Percentiles rank a stretch among this genome's conserved stretches.
These are phyloP conservation scores for Pseudonaja textilis DNA, from an alignment of 2,113 vertebrate species.

Conservation along the genomic window DNA sequence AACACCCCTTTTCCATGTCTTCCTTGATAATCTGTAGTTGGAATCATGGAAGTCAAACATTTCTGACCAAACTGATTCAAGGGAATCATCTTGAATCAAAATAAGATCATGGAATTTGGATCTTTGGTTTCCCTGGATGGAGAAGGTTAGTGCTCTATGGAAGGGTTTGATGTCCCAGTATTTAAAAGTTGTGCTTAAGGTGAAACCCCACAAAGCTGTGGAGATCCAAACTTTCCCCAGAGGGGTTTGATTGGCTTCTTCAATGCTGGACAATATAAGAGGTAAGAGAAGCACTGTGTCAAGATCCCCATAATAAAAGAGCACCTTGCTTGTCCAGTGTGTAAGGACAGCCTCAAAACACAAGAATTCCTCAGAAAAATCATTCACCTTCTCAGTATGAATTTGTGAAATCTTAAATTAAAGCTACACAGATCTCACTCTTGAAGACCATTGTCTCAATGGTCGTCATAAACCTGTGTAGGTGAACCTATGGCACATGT, in stretches of 20 bases:
- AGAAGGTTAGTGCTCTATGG: too few relatives aligned
- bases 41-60: not conserved
- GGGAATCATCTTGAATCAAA: not conserved
- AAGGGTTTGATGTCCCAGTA: not conserved
- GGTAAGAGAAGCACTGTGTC: slow-evolving; percentile 1
- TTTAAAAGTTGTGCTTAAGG: not conserved
- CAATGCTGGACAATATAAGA: not conserved
- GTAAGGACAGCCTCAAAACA: not conserved
- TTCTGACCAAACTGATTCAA: not conserved
- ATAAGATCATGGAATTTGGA: not conserved
- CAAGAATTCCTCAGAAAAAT: not conserved
- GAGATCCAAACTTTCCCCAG: slow-evolving; percentile 5
- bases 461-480: not conserved
- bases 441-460: not conserved
- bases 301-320: not conserved
- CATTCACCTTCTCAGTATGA: fast-evolving
- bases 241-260: not conserved
- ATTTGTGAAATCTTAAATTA: not conserved
- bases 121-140: not conserved
- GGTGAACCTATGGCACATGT: too few relatives aligned
- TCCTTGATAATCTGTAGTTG: not conserved
- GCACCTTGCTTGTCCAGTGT: not conserved
- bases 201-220: slow-evolving; percentile 9
- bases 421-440: not conserved
- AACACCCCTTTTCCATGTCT: not conserved